phyloP scores from a whole-genome alignment of 2,797 vertebrate species.

The Channallabes apus region DNA sequence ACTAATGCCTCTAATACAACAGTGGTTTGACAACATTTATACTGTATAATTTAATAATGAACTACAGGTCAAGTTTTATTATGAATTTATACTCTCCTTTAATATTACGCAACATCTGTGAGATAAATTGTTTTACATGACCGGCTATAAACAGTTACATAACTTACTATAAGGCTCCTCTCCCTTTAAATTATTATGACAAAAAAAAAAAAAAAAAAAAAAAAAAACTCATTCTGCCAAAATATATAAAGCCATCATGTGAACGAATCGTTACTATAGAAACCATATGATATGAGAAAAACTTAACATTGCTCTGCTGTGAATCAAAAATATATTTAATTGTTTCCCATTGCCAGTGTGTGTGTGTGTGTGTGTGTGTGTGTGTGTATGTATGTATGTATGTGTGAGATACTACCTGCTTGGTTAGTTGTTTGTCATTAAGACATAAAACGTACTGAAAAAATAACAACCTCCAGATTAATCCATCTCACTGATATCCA shows the following conservation, averaged over 20 bases:
- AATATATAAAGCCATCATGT: not conserved
- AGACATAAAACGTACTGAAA: not conserved
- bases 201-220: not conserved
- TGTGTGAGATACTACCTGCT: not conserved
- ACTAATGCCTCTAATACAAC: not conserved
- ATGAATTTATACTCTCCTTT: no score
- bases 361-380: no score
- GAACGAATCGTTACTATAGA: not conserved
- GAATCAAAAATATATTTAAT: not conserved
- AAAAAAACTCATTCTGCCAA: not conserved
- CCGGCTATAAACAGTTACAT: not conserved
- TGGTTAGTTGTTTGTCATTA: not conserved
- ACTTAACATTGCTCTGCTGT: not conserved
- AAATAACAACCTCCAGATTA: no score
- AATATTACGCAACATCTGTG: not conserved
- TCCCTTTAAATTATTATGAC: not conserved
- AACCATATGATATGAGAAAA: not conserved
- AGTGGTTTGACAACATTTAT: not conserved
- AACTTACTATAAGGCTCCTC: not conserved
- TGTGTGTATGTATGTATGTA: not conserved
- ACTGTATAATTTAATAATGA: not conserved
- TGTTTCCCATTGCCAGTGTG: not conserved
- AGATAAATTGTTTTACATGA: not conserved
- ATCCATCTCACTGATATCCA: no score
- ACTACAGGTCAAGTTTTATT: not conserved